phyloP scores from a whole-genome alignment of 1,140 invertebrate genomes.

The Zaprionus gabonicus region DNA sequence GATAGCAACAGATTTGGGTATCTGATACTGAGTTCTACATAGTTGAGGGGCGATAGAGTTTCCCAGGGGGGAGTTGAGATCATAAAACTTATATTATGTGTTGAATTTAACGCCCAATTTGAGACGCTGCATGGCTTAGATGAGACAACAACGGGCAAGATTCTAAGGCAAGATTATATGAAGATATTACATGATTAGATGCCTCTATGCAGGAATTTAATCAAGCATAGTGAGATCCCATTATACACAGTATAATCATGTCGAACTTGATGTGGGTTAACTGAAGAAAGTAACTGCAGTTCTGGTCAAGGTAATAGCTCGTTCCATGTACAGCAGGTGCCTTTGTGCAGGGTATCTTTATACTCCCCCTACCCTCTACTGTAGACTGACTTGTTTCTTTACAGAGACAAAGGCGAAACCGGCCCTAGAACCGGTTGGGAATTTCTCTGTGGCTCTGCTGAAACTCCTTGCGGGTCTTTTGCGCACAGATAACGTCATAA shows the following conservation, averaged over 20 bases:
- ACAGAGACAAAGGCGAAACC: constrained; percentile 28
- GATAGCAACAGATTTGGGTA: constrained; percentile 29
- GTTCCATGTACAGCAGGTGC: too few species aligned
- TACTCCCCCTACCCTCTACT: neutral
- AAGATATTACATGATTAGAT: constrained; percentile 10
- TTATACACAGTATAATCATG: neutral
- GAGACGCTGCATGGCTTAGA: constrained; percentile 30
- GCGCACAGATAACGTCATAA: constrained; percentile 2
- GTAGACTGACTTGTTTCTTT: neutral
- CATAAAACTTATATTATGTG: constrained; percentile 74
- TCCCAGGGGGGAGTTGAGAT: constrained; percentile 13
- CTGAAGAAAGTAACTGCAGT: neutral
- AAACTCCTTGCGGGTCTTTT: neutral
- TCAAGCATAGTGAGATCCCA: neutral
- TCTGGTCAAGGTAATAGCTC: neutral
- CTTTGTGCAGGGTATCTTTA: too few species aligned
- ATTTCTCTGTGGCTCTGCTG: constrained; percentile 5
- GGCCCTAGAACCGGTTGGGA: constrained; percentile 42
- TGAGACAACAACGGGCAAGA: constrained; percentile 27
- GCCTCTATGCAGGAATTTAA: neutral
- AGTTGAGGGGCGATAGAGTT: constrained; percentile 52
- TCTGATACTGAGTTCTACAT: constrained; percentile 10
- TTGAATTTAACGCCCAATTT: constrained; percentile 71
- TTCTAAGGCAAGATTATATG: constrained; percentile 5
- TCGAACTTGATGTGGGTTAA: neutral